Percentiles rank a stretch among this genome's conserved stretches.
Conservation (phyloP, 2,888 invertebrate genomes). For the Ferrisia virgata region DNA sequence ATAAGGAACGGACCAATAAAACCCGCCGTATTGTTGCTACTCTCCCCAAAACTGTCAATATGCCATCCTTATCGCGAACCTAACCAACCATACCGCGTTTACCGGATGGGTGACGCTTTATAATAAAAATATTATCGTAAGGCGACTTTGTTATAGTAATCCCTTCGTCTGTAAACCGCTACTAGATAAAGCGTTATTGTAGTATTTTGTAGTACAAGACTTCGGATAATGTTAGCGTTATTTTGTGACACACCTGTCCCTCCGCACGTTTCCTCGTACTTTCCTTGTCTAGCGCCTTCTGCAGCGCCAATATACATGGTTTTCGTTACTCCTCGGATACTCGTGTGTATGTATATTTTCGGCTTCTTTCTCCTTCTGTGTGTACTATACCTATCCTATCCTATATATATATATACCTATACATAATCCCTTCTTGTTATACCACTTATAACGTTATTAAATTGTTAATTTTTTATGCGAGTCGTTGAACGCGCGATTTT, state of each 20-base stretch:
- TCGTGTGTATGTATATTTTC: too few relatives aligned
- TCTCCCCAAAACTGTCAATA: slow-evolving; percentile 43
- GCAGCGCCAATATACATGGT: background rate
- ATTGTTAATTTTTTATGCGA: slow-evolving; percentile 46
- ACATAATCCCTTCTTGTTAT: slow-evolving; percentile 29
- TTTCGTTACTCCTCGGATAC: slow-evolving; percentile 38
- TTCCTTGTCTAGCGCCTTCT: slow-evolving; percentile 35
- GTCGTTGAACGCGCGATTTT: slow-evolving; percentile 19
- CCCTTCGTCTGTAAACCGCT: slow-evolving; percentile 45
- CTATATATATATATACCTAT: too few relatives aligned
- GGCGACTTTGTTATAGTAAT: slow-evolving; percentile 45
- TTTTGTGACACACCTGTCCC: slow-evolving; percentile 34
- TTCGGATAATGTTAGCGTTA: slow-evolving; percentile 36
- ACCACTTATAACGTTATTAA: slow-evolving; percentile 47
- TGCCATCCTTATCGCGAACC: slow-evolving; percentile 43
- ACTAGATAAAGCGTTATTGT: slow-evolving; percentile 43
- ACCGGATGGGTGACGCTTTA: slow-evolving; percentile 44
- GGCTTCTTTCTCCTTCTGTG: too few relatives aligned
- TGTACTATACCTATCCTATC: too few relatives aligned
- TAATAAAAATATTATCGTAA: slow-evolving; percentile 46
- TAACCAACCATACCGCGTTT: slow-evolving; percentile 45
- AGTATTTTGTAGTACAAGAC: slow-evolving; percentile 37
- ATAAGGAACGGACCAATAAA: slow-evolving; percentile 36
- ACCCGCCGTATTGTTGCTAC: slow-evolving; percentile 33
- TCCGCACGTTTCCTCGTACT: slow-evolving; percentile 34